Conservation (phyloP, 2,797 vertebrate species). For the Cossypha heuglini region DNA sequence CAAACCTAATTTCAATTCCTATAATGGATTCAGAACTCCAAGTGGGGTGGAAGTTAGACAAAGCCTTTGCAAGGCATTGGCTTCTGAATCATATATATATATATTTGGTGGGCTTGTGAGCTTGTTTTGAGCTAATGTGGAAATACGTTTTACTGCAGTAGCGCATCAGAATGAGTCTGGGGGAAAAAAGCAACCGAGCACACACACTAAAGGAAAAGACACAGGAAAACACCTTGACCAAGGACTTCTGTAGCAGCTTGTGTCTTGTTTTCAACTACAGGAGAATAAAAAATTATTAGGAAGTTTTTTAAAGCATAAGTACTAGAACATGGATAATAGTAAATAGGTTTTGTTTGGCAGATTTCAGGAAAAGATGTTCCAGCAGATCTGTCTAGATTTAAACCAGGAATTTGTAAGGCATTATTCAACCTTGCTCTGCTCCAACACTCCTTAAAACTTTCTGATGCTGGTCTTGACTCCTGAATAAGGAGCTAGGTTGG, state of each 20-base stretch:
- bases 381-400: not conserved
- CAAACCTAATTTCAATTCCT: not conserved
- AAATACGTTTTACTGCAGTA: rapidly evolving
- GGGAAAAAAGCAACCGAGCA: not conserved
- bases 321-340: not conserved
- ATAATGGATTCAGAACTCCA: not conserved
- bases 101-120: not conserved
- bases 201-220: not conserved
- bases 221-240: not conserved
- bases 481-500: not conserved
- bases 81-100: rapidly evolving
- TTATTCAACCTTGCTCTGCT: not conserved
- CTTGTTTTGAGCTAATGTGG: not conserved
- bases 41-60: not conserved
- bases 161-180: not conserved
- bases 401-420: not conserved
- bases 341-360: not conserved
- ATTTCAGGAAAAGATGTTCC: not conserved
- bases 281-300: not conserved
- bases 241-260: not conserved
- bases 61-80: not conserved
- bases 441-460: rapidly evolving
- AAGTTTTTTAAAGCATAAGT: not conserved
- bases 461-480: not conserved
- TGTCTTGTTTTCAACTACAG: not conserved